Conservation (phyloP, 2,113 vertebrate species). For the Epinephelus fuscoguttatus region DNA sequence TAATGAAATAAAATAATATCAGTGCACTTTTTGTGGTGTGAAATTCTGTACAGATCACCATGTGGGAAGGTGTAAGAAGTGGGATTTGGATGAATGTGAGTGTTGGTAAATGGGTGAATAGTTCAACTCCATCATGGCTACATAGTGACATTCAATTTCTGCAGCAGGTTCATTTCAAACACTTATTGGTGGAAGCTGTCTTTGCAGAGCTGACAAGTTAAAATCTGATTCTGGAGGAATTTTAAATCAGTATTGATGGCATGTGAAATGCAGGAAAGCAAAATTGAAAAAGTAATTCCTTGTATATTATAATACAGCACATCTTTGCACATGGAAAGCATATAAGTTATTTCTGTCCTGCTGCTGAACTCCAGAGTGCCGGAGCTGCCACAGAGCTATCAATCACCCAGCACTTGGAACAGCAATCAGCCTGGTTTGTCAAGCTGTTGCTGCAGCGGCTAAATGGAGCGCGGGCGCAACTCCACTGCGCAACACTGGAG, state of each 20-base stretch:
- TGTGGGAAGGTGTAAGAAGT: neutral
- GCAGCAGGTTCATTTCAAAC: neutral
- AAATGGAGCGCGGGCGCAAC: slow-evolving; percentile 38
- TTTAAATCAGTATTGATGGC: neutral
- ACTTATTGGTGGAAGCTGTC: too few relatives aligned
- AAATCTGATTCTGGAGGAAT: neutral
- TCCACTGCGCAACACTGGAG: slow-evolving; percentile 24
- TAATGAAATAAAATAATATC: neutral
- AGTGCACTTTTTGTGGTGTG: neutral
- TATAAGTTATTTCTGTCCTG: slow-evolving; percentile 40
- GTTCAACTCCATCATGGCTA: neutral
- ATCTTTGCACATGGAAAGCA: slow-evolving; percentile 26
- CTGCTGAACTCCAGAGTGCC: slow-evolving; percentile 45
- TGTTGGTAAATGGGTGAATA: neutral
- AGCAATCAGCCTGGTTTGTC: slow-evolving; percentile 44
- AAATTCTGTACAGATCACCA: neutral
- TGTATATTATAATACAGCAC: slow-evolving; percentile 5
- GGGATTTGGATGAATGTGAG: neutral
- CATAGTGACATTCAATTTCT: neutral
- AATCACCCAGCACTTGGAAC: slow-evolving; percentile 59
- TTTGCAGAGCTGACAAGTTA: neutral
- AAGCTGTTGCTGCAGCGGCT: slow-evolving; percentile 54
- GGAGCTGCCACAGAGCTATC: slow-evolving; percentile 62
- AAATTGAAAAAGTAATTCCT: neutral
- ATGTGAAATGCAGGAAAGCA: neutral